A percentile compares a stretch with the other conserved stretches of the same genome.
phyloP scores from a whole-genome alignment of 2,797 vertebrate genomes.

The Melanotaenia boesemani region DNA sequence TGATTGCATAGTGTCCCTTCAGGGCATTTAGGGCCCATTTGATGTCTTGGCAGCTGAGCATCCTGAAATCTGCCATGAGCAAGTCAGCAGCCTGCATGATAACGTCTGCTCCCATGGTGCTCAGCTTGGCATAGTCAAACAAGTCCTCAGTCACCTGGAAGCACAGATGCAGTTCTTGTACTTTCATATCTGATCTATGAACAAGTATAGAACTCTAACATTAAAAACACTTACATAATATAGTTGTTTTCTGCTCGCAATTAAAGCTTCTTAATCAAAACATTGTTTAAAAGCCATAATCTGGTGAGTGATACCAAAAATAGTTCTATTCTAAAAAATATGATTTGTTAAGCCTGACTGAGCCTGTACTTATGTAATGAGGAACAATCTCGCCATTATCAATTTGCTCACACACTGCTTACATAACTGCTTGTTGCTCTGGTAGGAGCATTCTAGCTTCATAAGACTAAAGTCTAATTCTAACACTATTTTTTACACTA shows the following conservation, averaged over 20 bases:
- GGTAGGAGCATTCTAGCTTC: neutral
- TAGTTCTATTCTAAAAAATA: neutral
- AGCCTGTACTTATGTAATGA: constrained; percentile 7
- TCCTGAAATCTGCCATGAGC: constrained; percentile 96
- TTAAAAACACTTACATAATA: neutral
- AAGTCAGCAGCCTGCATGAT: constrained; percentile 94
- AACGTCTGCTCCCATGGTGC: constrained; percentile 86
- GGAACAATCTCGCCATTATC: neutral
- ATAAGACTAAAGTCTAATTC: neutral
- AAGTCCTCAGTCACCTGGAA: constrained; percentile 89
- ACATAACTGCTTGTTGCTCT: neutral
- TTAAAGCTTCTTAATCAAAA: neutral
- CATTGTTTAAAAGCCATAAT: constrained; percentile 4
- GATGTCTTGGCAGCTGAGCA: constrained; percentile 98
- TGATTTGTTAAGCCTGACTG: neutral
- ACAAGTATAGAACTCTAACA: neutral
- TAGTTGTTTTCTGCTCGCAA: neutral
- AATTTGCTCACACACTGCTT: neutral
- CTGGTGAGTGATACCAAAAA: constrained; percentile 4
- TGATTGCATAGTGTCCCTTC: constrained; percentile 99
- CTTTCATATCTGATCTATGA: neutral
- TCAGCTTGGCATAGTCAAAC: constrained; percentile 91
- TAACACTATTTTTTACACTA: neutral
- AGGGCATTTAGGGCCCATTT: constrained; percentile 96
- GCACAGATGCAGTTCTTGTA: neutral